Base-by-base conservation (phyloP, 2,888 invertebrate genomes). In the Willowsia nigromaculata region DNA sequence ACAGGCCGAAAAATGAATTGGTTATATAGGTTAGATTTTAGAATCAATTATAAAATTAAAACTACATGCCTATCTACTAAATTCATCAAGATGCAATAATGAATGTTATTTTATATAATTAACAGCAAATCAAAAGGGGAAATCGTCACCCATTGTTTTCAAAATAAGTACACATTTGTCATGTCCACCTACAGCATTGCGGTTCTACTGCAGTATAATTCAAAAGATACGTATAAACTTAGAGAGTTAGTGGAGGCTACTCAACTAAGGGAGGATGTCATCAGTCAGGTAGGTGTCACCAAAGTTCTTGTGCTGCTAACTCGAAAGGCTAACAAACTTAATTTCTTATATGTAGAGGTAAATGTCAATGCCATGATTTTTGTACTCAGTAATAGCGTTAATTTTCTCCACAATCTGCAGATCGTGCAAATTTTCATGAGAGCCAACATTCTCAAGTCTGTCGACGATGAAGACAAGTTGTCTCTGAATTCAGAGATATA, bases 171-270 rank as follows among this genome's bases (percentile, higher is more conserved):
- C 94, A 97, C 96, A 0, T 94, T 97, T 80, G 96, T 98, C 95
- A 98, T 99, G 74, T 99, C 99, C 93, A 99, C 99, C 59, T 98
- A 98, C 95, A 99, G 99, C 95, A 99, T 99, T 98, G 98, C 99
- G 11, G 97, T 99, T 81, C 95, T 99, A 68, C 95, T 99, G 85
- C 98, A 98, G 94, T 99, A 97, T 94, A 99, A 99, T 94, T 96
- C 96, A 90, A 96, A 97, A 93, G 96, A 96, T 9, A 95, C 96
- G 80, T 98, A 97, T 96, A 97, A 96, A n/a, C 96, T 99, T 50
- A 96, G 96, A 84, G 98, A 99, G 94, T 94, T 99, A 74, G 96
- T 96, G 81, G 97, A 97, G 91, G 96, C 96, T 93, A 98, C 98
- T 37, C 97, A 97, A 93, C 97, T 98, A 93, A 97, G 97, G 94